Base-by-base conservation (phyloP, 2,797 vertebrate genomes). In the Dryobates pubescens region DNA sequence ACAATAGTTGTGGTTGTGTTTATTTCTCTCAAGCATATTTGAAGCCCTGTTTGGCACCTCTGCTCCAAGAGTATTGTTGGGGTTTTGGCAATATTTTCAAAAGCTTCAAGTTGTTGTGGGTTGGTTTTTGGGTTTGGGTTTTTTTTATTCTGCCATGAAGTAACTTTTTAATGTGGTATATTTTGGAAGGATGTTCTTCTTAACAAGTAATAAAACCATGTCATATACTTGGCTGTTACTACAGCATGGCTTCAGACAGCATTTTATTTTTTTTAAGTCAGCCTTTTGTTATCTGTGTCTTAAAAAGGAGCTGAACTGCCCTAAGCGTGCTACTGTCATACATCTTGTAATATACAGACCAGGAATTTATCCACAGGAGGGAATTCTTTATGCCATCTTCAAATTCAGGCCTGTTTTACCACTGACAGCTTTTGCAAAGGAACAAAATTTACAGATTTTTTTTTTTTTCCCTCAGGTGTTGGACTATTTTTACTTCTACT, bases 121-220 rank as follows among this genome's bases (percentile, higher is more conserved):
- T 15, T 43, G 62, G 3, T 69, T 17, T 14, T 19, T 63, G 27
- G 62, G 3, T 69, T 22, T 27, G 9, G 41, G 27, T 41, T 24
- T 22, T 64, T 61, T 47, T n/a, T 29, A 88, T 82, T 80, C 54
- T 84, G 38, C 54, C 57, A 17, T 79, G 57, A 94, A 36, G n/a
- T 82, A 82, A 91, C 38, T 30, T 88, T 90, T 95, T 70, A 69
- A 76, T 94, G 76, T 88, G 45, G 63, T 86, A 7, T 36, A 43
- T 76, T 92, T 90, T 93, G 62, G 86, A 90, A 95, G 49, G 32
- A 24, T 54, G 49, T 81, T 88, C 29, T 73, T 83, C 53, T 82
- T 75, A 79, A 84, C 43, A 75, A 56, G 69, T 81, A 86, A 61
- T 45, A 78, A 84, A 90, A 63, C 9, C 41, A 54, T 79, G 30